Evolutionary conservation across 2,888 invertebrate genomes (phyloP), one percentile per base, ranked within the genome.

Genomic region (Celastrina argiolus): DNA sequence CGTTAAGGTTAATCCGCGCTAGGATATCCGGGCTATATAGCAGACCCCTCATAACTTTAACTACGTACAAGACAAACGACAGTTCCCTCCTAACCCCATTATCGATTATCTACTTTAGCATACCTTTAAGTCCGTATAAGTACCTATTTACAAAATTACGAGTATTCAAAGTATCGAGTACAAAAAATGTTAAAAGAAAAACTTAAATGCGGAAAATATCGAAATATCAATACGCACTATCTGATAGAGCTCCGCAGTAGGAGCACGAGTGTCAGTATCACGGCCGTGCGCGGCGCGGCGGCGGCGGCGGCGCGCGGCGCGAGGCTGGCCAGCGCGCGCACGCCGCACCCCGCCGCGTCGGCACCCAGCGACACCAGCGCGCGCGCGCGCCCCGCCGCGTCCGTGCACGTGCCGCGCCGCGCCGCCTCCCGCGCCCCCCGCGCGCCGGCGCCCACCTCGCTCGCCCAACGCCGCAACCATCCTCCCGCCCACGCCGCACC

Each of bases 381-480:
- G 69, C 93, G 84, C 66, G 68, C 64, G 51, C 70, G 61, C 45
- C 67, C 70, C 39, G 69, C 69, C 8, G 81, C 42, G 83, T 78
- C 74, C 83, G 83, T 61, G 75, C 84, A 80, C 65, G 67, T 31
- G 66, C 75, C 71, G 70, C 76, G 76, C 58, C 76, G 75, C 42
- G 78, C 82, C 65, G 78, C 77, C 39, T 63, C 75, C 14, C 78
- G 77, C 66, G 80, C 82, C 10, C 59, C 88, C 77, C 68, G 81
- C 67, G 74, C 71, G 68, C 96, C 79, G 41, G 96, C 97, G 85
- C 71, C 97, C 86, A 75, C 97, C 87, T 97, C 97, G 94, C 78
- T 95, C 93, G 67, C 95, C 97, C 97, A 97, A 67, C 97, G 92
- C 56, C 97, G 92, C 75, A 97, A 87, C 97, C 97, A 97, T 73